A percentile compares a stretch with the other conserved stretches of the same genome.
phyloP scores from a whole-genome alignment of 2,888 invertebrate species.

The Agriopis marginaria region DNA sequence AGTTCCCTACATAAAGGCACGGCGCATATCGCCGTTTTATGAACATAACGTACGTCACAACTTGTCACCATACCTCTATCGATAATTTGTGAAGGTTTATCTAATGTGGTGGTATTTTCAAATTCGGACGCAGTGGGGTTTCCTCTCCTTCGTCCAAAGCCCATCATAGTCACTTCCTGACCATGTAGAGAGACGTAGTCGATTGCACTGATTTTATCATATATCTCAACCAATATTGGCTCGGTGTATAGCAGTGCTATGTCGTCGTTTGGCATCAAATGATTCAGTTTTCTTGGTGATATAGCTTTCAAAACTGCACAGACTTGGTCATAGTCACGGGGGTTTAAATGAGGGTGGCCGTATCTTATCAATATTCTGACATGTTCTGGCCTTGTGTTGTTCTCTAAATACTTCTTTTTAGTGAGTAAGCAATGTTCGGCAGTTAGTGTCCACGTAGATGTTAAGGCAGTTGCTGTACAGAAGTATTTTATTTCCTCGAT shows the following conservation, averaged over 20 bases:
- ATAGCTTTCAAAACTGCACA: neutral
- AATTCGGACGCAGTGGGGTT: neutral
- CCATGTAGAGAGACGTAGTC: neutral
- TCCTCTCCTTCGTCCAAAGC: neutral
- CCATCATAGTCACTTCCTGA: constrained; percentile 1
- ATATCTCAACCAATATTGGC: neutral
- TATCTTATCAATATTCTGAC: neutral
- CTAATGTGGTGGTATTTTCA: neutral
- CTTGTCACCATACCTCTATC: neutral
- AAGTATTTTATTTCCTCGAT: neutral
- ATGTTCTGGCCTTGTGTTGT: neutral
- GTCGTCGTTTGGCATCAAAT: neutral
- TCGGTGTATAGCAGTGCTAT: too few relatives aligned
- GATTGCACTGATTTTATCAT: constrained; percentile 10
- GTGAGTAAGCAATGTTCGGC: neutral
- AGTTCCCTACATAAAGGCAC: too few relatives aligned
- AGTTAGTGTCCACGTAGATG: neutral
- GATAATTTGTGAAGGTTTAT: neutral
- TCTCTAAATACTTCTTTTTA: neutral
- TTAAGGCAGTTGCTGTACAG: neutral
- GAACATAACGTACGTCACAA: too few relatives aligned
- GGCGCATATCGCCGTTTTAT: too few relatives aligned
- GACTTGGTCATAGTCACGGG: neutral
- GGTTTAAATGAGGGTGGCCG: constrained; percentile 4
- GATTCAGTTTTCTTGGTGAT: neutral